Conservation (phyloP, 2,113 vertebrate genomes). For the Caranx ignobilis region DNA sequence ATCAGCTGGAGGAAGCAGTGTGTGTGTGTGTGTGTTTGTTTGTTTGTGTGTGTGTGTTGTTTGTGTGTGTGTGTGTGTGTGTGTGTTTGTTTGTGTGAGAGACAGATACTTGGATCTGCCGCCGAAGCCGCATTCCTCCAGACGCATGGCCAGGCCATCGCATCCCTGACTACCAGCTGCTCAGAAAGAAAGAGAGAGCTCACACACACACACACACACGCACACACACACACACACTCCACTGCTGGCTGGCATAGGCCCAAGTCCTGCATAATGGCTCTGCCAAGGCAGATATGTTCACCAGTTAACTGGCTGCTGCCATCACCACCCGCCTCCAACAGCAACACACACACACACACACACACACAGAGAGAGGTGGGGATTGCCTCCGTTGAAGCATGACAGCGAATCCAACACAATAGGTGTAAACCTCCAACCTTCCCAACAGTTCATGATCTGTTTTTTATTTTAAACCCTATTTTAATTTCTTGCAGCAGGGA, state of each 20-base stretch:
- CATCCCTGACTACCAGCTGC: conserved; percentile 59
- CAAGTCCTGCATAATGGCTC: conserved; percentile 63
- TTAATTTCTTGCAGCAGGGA: background rate
- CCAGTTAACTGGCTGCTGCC: conserved; percentile 66
- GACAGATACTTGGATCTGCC: conserved; percentile 47
- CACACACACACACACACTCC: conserved; percentile 13
- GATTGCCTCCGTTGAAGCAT: conserved; percentile 9
- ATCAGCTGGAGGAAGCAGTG: conserved; percentile 33
- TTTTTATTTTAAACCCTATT: background rate
- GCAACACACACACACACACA: conserved; percentile 23
- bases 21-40: background rate
- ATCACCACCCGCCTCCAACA: conserved; percentile 39
- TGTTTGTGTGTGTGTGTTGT: conserved; percentile 7
- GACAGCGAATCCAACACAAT: background rate
- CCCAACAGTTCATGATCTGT: background rate
- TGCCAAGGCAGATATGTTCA: conserved; percentile 72
- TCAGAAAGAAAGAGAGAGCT: conserved; percentile 27
- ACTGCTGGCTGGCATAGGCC: conserved; percentile 53
- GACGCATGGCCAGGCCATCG: conserved; percentile 44
- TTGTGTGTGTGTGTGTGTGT: background rate
- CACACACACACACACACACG: too few relatives aligned
- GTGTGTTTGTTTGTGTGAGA: background rate
- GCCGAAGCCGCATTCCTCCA: conserved; percentile 56
- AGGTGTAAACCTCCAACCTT: background rate
- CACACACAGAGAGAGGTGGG: background rate